A percentile compares a stretch with the other conserved stretches of the same genome.
Evolutionary conservation across 2,113 vertebrate species (phyloP).

Genomic region (Mobula birostris): DNA sequence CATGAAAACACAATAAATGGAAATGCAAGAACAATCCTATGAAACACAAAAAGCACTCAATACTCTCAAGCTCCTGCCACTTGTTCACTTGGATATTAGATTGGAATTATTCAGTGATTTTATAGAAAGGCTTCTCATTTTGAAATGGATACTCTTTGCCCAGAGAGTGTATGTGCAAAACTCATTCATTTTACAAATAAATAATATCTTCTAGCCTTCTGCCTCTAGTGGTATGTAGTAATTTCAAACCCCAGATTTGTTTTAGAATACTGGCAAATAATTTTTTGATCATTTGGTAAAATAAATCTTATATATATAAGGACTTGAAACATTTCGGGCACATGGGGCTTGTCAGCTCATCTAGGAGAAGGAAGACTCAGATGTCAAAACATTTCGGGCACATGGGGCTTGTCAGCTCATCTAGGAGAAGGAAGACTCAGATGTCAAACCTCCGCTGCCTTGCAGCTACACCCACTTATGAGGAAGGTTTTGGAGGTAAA

Average conservation of each 20-base stretch:
- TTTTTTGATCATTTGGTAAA: background rate
- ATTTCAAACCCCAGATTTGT: background rate
- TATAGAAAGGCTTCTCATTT: background rate
- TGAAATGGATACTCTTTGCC: no score
- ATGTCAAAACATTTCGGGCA: no score
- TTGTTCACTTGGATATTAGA: background rate
- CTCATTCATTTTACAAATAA: background rate
- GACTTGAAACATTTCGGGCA: no score
- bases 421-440: no score
- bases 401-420: no score
- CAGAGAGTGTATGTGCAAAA: background rate
- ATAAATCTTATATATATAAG: background rate
- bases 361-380: no score
- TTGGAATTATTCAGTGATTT: background rate
- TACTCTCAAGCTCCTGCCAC: background rate
- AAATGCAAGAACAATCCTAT: no score
- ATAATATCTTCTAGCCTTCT: background rate
- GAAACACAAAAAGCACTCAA: background rate
- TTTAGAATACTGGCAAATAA: background rate
- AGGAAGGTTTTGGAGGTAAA: no score
- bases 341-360: no score
- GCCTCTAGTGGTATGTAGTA: background rate
- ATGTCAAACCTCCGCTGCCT: no score
- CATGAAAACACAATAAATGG: no score
- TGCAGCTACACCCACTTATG: no score